Evolutionary conservation across 2,113 vertebrate genomes (phyloP).

Genomic region (Marcusenius ussheri): DNA sequence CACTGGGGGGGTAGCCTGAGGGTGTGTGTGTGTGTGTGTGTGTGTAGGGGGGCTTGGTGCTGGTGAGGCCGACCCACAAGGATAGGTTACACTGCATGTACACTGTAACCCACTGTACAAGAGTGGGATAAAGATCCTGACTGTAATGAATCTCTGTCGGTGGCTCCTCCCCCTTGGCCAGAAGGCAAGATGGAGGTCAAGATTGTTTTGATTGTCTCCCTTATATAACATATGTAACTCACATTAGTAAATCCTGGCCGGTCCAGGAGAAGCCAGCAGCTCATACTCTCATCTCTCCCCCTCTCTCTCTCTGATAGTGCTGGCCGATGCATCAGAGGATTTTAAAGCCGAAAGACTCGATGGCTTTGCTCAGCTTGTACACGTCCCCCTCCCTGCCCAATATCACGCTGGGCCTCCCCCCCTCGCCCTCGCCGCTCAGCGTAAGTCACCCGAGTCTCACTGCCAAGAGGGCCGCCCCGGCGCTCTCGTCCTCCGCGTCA

Average conservation of each 20-base stretch:
- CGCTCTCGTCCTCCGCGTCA: not conserved
- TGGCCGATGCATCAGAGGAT: constrained; percentile 84
- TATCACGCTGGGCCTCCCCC: constrained; percentile 86
- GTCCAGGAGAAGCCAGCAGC: not conserved
- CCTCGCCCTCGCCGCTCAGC: constrained; percentile 71
- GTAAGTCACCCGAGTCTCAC: constrained; percentile 66
- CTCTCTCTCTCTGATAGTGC: constrained; percentile 56
- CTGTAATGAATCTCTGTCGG: not conserved
- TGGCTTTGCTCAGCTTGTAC: constrained; percentile 89
- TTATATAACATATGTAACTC: not conserved
- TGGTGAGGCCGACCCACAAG: not conserved
- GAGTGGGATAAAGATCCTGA: not conserved
- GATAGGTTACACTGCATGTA: not conserved
- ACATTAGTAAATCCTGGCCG: not conserved
- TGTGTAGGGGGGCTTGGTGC: constrained; percentile 19
- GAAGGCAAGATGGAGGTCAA: not conserved
- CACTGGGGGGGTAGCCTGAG: constrained; percentile 45
- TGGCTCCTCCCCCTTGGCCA: not conserved
- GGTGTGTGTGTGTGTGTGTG: constrained; percentile 30
- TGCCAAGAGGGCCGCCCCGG: not conserved
- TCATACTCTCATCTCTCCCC: constrained; percentile 5
- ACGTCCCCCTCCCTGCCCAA: constrained; percentile 95
- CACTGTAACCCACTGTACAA: not conserved
- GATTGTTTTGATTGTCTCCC: not conserved
- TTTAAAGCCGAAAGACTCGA: constrained; percentile 79